Evolutionary conservation across 2,113 vertebrate genomes (phyloP).

Genomic region (Channa maculata): DNA sequence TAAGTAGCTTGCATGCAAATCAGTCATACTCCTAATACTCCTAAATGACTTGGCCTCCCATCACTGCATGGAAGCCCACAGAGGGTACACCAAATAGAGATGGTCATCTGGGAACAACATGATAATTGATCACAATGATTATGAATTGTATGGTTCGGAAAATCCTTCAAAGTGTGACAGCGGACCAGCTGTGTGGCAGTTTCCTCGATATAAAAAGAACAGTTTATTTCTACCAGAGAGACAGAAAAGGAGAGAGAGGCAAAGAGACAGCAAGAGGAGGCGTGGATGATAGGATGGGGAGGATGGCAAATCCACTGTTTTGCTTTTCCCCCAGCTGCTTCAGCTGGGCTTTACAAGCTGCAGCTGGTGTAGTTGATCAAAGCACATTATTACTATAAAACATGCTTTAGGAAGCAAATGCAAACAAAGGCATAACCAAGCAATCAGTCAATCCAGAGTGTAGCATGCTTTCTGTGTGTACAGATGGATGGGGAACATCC

Average conservation of each 20-base stretch:
- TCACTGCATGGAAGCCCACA: conserved; percentile 27
- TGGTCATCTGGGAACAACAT: conserved; percentile 69
- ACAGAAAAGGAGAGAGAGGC: conserved; percentile 17
- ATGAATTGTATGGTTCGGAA: conserved; percentile 46
- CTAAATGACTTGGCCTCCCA: conserved; percentile 39
- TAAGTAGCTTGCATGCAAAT: conserved; percentile 13
- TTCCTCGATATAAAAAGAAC: conserved; percentile 62
- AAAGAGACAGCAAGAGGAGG: conserved; percentile 24
- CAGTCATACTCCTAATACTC: conserved; percentile 13
- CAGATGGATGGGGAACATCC: neutral
- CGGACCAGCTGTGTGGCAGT: conserved; percentile 70
- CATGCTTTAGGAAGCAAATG: conserved; percentile 52
- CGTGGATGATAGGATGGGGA: conserved; percentile 22
- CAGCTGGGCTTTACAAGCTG: conserved; percentile 66
- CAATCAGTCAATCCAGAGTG: conserved; percentile 17
- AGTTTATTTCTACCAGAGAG: conserved; percentile 59
- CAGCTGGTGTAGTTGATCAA: conserved; percentile 69
- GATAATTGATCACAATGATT: conserved; percentile 75
- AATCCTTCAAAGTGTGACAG: conserved; percentile 71
- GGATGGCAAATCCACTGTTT: conserved; percentile 47
- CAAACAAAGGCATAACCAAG: conserved; percentile 55
- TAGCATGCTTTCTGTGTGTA: neutral
- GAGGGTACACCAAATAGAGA: conserved; percentile 36
- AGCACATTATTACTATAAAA: conserved; percentile 60
- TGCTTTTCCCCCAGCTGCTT: conserved; percentile 56